Conservation (phyloP, 2,888 invertebrate genomes). For the Gastracanthus pulcherrimus region DNA sequence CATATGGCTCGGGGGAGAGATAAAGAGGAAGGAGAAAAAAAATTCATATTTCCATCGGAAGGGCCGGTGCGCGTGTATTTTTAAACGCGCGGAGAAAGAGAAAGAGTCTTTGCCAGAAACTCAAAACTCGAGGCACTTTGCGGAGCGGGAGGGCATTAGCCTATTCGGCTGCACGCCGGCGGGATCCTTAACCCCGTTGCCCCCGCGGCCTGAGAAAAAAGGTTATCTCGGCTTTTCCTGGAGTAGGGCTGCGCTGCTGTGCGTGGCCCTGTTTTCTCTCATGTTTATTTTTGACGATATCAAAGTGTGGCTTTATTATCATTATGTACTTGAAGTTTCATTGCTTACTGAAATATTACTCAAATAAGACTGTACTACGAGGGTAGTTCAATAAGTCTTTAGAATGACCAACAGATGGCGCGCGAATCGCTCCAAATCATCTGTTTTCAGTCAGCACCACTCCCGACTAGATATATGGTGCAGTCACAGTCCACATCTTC, state of each 20-base stretch:
- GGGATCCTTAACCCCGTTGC: conserved; percentile 41
- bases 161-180: not conserved
- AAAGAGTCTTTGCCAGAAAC: conserved; percentile 59
- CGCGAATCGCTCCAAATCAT: too few species aligned
- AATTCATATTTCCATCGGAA: conserved; percentile 73
- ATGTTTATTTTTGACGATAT: conserved; percentile 22
- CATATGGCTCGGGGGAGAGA: conserved; percentile 70
- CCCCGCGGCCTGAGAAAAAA: conserved; percentile 25
- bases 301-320: not conserved
- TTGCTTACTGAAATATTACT: too few species aligned
- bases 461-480: too few species aligned
- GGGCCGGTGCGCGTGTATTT: conserved; percentile 65
- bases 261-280: not conserved
- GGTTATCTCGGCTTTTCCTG: conserved; percentile 19
- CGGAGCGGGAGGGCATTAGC: conserved; percentile 51
- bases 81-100: conserved; percentile 58
- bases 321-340: too few species aligned
- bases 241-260: not conserved
- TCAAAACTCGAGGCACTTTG: conserved; percentile 52
- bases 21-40: conserved; percentile 63
- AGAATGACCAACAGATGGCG: too few species aligned
- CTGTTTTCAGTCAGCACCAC: too few species aligned
- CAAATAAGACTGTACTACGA: too few species aligned
- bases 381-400: too few species aligned
- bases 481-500: too few species aligned